phyloP scores from a whole-genome alignment of 2,113 vertebrate genomes.

The Amphiprion percula region DNA sequence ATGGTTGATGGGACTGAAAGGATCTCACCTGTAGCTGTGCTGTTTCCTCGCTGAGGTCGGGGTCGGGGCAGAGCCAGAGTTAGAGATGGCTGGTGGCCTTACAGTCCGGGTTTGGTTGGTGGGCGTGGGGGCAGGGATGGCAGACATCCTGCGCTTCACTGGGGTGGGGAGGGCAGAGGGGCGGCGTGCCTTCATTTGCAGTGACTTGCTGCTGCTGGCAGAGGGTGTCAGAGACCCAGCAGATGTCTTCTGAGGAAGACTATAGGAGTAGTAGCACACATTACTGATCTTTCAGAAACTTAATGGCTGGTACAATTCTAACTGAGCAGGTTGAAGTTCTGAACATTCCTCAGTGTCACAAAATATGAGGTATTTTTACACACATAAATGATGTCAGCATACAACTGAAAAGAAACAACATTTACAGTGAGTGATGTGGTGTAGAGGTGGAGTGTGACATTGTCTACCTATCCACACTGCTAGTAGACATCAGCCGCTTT shows the following conservation, averaged over 20 bases:
- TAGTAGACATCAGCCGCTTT: slow-evolving; percentile 73
- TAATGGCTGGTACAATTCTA: neutral
- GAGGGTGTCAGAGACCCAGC: slow-evolving; percentile 64
- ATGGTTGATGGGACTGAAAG: neutral
- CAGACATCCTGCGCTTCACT: slow-evolving; percentile 70
- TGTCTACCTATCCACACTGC: slow-evolving; percentile 86
- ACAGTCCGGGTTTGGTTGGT: slow-evolving; percentile 54
- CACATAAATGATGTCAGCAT: too few relatives aligned
- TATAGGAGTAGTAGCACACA: neutral
- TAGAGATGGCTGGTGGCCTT: slow-evolving; percentile 11
- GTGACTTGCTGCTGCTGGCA: slow-evolving; percentile 14
- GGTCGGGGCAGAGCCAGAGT: neutral
- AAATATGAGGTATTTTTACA: neutral
- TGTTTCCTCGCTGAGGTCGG: slow-evolving; percentile 60
- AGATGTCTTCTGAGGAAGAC: slow-evolving; percentile 70
- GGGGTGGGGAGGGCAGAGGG: slow-evolving; percentile 88
- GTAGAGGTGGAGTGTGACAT: neutral
- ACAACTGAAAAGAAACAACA: neutral
- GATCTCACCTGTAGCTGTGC: slow-evolving; percentile 79
- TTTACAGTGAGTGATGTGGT: neutral
- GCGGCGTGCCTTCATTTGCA: slow-evolving; percentile 76
- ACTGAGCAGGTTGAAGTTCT: neutral
- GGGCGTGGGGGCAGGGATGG: slow-evolving; percentile 80
- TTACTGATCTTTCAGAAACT: neutral
- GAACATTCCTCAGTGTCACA: neutral